Conservation (phyloP, 2,797 vertebrate genomes). For the Aphelocoma californica region DNA sequence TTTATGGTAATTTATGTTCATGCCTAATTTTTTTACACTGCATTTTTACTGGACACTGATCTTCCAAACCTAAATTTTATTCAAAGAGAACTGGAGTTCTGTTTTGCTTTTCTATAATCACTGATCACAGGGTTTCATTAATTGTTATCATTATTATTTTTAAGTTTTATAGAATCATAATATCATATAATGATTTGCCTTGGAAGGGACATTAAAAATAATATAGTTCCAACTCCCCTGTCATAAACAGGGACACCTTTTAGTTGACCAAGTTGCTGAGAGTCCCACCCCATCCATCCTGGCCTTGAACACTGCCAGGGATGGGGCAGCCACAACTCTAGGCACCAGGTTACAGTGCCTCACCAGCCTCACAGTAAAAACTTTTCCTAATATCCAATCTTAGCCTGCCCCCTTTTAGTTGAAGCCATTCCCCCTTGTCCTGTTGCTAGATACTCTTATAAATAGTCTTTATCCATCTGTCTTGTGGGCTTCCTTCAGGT, state of each 20-base stretch:
- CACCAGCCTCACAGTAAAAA: not conserved
- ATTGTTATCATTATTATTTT: not conserved
- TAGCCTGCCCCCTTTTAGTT: not conserved
- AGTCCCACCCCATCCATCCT: not conserved
- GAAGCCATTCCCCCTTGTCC: not conserved
- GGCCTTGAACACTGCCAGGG: not conserved
- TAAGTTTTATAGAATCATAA: not conserved
- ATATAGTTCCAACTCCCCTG: not conserved
- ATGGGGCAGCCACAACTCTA: not conserved
- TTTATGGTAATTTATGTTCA: not conserved
- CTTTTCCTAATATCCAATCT: not conserved
- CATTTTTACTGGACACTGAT: not conserved
- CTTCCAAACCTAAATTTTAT: not conserved
- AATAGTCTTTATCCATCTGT: not conserved
- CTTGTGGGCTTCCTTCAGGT: not conserved
- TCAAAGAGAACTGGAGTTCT: not conserved
- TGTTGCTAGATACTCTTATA: not conserved
- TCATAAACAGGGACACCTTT: not conserved
- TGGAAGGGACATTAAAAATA: not conserved
- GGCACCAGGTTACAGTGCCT: too few relatives aligned
- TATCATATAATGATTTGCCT: not conserved
- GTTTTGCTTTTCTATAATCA: not conserved
- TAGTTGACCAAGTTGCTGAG: not conserved
- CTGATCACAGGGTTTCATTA: not conserved
- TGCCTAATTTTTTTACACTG: not conserved